A percentile compares a stretch with the other conserved stretches of the same genome.
Conservation (phyloP, 2,888 invertebrate species). For the Strigamia maritima region DNA sequence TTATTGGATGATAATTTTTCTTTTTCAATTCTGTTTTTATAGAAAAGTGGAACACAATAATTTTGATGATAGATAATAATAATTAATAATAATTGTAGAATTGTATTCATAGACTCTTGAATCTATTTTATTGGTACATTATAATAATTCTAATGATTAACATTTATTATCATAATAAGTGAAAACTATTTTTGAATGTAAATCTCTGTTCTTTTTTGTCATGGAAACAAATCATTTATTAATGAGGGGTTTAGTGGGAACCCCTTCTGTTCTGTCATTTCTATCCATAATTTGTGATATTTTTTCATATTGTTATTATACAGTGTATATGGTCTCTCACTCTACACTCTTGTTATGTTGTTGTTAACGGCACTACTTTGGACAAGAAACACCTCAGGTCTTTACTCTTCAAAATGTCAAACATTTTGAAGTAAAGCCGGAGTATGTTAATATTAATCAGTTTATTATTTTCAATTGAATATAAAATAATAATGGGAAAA, state of each 20-base stretch:
- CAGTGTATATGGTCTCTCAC: slow-evolving; percentile 34
- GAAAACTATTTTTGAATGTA: slow-evolving; percentile 36
- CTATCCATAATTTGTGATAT: slow-evolving; percentile 38
- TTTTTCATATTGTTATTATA: slow-evolving; percentile 35
- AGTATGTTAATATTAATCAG: slow-evolving; percentile 28
- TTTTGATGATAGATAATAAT: neutral
- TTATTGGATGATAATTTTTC: neutral
- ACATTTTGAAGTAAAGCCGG: slow-evolving; percentile 16
- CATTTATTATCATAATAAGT: slow-evolving; percentile 30
- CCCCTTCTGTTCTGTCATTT: slow-evolving; percentile 36
- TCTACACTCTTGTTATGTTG: slow-evolving; percentile 34
- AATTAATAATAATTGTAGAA: slow-evolving; percentile 35
- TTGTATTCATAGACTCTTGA: slow-evolving; percentile 39
- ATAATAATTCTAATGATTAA: slow-evolving; percentile 35
- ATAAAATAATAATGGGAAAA: slow-evolving; percentile 32
- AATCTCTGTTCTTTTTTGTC: slow-evolving; percentile 16
- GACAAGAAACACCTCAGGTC: slow-evolving; percentile 34
- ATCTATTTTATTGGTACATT: slow-evolving; percentile 39
- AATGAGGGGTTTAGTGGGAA: slow-evolving; percentile 16
- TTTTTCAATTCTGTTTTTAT: neutral
- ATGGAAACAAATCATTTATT: slow-evolving; percentile 37
- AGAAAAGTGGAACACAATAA: slow-evolving; percentile 28
- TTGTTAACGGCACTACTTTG: slow-evolving; percentile 34
- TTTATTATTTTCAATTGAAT: slow-evolving; percentile 33
- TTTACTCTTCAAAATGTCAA: slow-evolving; percentile 15